These are phyloP conservation scores for Anoplopoma fimbria DNA, from an alignment of 2,113 vertebrate genomes.

Conservation along the genomic window DNA sequence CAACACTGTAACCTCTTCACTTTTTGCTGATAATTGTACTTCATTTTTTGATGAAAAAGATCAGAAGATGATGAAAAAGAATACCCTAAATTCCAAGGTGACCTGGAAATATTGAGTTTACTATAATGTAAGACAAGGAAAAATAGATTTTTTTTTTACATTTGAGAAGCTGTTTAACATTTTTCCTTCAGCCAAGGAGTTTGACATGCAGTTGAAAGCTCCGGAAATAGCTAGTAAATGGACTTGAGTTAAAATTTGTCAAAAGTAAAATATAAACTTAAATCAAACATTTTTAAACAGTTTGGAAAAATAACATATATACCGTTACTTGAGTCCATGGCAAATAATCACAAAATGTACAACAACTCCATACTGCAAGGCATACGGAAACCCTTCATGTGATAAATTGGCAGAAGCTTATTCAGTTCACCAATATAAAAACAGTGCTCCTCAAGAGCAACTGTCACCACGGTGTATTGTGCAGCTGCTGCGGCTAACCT, in stretches of 20 bases:
- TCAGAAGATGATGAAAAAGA: background rate
- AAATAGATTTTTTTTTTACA: background rate
- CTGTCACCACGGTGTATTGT: conserved; percentile 65
- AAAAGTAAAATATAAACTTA: too few relatives aligned
- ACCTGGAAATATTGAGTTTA: background rate
- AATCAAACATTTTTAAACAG: too few relatives aligned
- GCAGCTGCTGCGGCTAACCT: conserved; percentile 55
- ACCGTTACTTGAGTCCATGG: background rate
- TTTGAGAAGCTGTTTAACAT: background rate
- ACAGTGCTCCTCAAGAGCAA: conserved; percentile 38
- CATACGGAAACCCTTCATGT: conserved; percentile 3
- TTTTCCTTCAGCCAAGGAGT: background rate
- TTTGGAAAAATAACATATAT: background rate
- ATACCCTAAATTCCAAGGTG: background rate
- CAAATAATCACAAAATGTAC: background rate
- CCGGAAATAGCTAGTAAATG: background rate
- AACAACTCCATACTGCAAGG: background rate
- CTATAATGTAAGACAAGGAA: background rate
- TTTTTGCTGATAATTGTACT: background rate
- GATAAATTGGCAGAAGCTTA: conserved; percentile 40
- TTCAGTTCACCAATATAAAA: conserved; percentile 48
- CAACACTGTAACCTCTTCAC: background rate
- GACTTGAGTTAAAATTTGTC: too few relatives aligned
- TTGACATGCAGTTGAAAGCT: background rate
- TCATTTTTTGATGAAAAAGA: background rate